Conservation (phyloP, 2,888 invertebrate genomes). For the Metacarcinus magister region DNA sequence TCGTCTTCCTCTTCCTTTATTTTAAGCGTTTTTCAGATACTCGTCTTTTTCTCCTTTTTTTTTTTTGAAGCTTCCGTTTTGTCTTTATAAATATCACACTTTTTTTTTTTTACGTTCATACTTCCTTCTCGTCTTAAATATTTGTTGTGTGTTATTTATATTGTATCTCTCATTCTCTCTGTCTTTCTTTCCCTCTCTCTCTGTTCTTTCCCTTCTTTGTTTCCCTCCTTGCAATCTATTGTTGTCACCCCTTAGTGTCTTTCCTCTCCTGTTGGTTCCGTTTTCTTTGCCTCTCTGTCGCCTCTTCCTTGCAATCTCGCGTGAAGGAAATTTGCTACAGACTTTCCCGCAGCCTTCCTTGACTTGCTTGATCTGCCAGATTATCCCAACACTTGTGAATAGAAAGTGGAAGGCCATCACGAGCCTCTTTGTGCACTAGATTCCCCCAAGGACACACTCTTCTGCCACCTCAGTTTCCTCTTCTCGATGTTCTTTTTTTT, state of each 20-base stretch:
- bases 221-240: no score
- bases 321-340: not conserved
- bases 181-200: not conserved
- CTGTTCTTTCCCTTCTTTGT: no score
- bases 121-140: not conserved
- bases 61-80: no score
- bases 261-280: not conserved
- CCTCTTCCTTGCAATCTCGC: not conserved
- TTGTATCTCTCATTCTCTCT: no score
- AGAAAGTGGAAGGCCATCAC: not conserved
- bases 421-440: not conserved
- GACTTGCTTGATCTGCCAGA: not conserved
- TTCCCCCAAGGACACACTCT: not conserved
- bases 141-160: not conserved
- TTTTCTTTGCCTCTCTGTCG: not conserved
- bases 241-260: not conserved
- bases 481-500: not conserved
- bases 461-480: not conserved
- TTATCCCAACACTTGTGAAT: not conserved
- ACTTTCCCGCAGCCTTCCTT: not conserved
- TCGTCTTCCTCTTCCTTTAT: slow-evolving; percentile 13
- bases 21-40: not conserved
- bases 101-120: no score
- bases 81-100: no score
- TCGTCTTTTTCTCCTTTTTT: not conserved